phyloP scores from a whole-genome alignment of 2,888 invertebrate species.

The Platypus cylindrus region DNA sequence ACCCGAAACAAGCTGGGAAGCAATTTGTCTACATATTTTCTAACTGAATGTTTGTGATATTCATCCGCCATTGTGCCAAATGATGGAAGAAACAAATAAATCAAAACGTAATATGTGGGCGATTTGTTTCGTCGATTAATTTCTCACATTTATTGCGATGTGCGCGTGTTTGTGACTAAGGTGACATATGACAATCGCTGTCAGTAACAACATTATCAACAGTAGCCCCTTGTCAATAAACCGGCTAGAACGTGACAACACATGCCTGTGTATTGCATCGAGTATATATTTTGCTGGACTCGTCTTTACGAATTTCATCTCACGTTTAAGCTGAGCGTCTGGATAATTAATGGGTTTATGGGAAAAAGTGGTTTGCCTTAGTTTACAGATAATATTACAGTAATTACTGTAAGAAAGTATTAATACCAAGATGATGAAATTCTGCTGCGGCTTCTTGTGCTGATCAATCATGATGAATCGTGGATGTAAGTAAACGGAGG shows the following conservation, averaged over 20 bases:
- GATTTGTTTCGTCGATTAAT: constrained; percentile 19
- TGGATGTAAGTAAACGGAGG: too few species aligned
- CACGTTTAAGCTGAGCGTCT: neutral
- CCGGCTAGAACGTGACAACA: constrained; percentile 22
- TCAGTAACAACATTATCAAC: constrained; percentile 23
- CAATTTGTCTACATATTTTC: too few species aligned
- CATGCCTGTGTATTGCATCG: constrained; percentile 4
- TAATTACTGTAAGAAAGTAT: neutral
- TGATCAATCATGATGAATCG: too few species aligned
- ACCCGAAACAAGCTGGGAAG: too few species aligned
- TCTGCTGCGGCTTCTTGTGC: too few species aligned
- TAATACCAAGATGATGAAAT: neutral
- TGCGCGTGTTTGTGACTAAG: constrained; percentile 26
- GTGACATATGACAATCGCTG: constrained; percentile 28
- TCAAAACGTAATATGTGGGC: too few species aligned
- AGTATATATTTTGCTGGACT: constrained; percentile 1
- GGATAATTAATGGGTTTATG: constrained; percentile 1
- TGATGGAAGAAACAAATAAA: too few species aligned
- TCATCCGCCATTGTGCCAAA: too few species aligned
- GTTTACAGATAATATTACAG: neutral
- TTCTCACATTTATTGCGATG: constrained; percentile 24
- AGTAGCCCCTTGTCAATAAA: constrained; percentile 25
- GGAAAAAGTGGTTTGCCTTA: neutral
- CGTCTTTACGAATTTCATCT: constrained; percentile 1
- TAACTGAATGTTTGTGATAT: too few species aligned